A percentile compares a stretch with the other conserved stretches of the same genome.
phyloP scores from a whole-genome alignment of 2,797 vertebrate genomes.

The Lagocephalus sceleratus region DNA sequence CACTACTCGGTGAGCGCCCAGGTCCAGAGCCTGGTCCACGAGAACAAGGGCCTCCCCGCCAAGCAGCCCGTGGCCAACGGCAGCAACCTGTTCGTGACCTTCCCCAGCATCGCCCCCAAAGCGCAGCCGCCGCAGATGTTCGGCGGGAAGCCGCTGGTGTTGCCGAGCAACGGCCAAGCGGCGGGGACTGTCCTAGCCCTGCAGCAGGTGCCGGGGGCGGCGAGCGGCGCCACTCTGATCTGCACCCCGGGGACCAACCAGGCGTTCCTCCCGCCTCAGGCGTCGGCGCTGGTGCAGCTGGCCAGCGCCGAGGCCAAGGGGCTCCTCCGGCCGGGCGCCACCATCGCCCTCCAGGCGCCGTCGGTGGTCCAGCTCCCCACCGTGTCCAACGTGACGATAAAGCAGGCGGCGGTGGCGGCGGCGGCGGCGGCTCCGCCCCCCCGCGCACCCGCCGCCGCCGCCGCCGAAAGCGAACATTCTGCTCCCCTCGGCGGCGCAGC shows the following conservation, averaged over 20 bases:
- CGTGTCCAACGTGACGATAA: constrained; percentile 59
- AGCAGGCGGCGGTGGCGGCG: constrained; percentile 57
- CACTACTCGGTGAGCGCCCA: constrained; percentile 87
- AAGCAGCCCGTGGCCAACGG: constrained; percentile 78
- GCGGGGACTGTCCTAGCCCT: constrained; percentile 56
- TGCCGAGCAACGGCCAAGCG: constrained; percentile 63
- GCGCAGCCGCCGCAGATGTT: constrained; percentile 54
- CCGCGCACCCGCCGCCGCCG: constrained; percentile 52
- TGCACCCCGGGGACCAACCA: constrained; percentile 67
- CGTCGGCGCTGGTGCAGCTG: constrained; percentile 78
- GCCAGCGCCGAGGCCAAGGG: constrained; percentile 81
- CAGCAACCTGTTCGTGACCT: constrained; percentile 57
- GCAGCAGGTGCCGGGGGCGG: constrained; percentile 57
- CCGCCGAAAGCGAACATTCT: constrained; percentile 69
- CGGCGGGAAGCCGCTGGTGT: constrained; percentile 57
- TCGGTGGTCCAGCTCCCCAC: constrained; percentile 61
- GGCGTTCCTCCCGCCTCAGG: constrained; percentile 75
- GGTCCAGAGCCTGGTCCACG: constrained; percentile 84
- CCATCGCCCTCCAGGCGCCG: constrained; percentile 65
- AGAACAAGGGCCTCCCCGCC: constrained; percentile 67
- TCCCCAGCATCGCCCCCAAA: constrained; percentile 65
- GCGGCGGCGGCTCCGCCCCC: too few relatives aligned
- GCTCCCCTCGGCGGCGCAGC: constrained; percentile 69
- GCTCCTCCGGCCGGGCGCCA: constrained; percentile 73
- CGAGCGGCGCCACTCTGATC: constrained; percentile 67